phyloP scores from a whole-genome alignment of 2,888 invertebrate genomes.

The Tinea pellionella region DNA sequence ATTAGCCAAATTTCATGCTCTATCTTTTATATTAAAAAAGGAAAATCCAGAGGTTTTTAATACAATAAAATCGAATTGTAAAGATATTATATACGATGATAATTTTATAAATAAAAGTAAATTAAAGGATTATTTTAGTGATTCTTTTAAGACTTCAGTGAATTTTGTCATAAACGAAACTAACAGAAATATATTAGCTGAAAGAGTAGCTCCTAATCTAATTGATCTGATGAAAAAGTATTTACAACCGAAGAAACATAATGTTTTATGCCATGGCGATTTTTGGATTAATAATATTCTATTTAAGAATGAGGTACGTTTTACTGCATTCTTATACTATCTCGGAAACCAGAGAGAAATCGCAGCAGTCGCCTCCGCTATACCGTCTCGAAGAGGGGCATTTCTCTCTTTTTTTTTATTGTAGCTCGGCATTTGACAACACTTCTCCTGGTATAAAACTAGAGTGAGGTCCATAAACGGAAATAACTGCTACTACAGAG shows the following conservation, averaged over 20 bases:
- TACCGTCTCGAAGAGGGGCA: no score
- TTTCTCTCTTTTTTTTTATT: no score
- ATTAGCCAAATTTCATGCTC: conserved; percentile 49
- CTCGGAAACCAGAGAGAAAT: no score
- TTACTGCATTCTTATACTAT: neutral
- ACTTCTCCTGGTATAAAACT: no score
- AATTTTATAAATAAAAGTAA: conserved; percentile 44
- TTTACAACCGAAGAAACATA: conserved; percentile 30
- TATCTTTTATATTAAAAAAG: conserved; percentile 39
- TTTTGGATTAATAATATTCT: conserved; percentile 52
- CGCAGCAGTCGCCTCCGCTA: no score
- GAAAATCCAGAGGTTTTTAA: conserved; percentile 26
- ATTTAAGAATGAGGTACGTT: conserved; percentile 36
- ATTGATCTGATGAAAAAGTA: conserved; percentile 37
- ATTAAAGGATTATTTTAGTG: conserved; percentile 40
- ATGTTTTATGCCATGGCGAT: conserved; percentile 54
- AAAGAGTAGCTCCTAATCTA: conserved; percentile 29
- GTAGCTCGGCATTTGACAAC: no score
- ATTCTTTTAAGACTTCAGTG: conserved; percentile 45
- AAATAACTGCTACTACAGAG: no score
- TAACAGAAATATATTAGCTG: conserved; percentile 30
- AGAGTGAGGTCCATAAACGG: no score
- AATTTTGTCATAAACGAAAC: conserved; percentile 30
- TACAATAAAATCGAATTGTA: conserved; percentile 29
- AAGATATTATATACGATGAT: conserved; percentile 42